Base-by-base conservation (phyloP, 2,113 vertebrate genomes). In the Microtus pennsylvanicus region DNA sequence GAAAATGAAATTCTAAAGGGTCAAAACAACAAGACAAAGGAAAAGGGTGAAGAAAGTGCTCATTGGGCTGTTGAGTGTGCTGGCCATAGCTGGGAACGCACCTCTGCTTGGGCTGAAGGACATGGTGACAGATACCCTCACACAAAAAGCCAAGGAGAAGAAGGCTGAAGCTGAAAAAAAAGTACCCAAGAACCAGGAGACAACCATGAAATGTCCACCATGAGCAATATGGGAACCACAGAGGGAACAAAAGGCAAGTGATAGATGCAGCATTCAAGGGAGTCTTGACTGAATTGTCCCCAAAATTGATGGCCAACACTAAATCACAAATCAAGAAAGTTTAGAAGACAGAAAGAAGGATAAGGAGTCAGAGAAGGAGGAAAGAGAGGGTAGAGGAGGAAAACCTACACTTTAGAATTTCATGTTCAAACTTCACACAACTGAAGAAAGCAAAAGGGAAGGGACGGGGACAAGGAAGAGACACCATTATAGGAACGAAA, bases 351-450 rank as follows among this genome's bases (percentile, higher is more conserved):
- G 19, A 21, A 67, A 70, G n/a, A 21, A 89, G 24, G 42, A 70
- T 8, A 45, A 76, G 38, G 28, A 35, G 10, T 30, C 7, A 35
- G 28, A 67, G 63, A 28, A 21, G 38, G 16, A 9, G 4, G 78
- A n/a, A 11, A 21, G 28, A 63, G 21, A 35, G 17, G 26, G 19
- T 17, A 8, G n/a, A 61, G 19, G 22, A 67, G 42, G 45, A 72
- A 45, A 85, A 28, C 17, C 50, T 75, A 45, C 1, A 33, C 55
- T 22, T 58, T 7, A 3, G 72, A 24, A 89, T 26, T 26, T 26
- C 91, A 45, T 45, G 50, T 77, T 80, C 35, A 91, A 91, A 91
- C 38, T 70, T 76, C 11, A 52, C 14, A 94, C 86, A 89, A 86
- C 81, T 72, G 69, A 83, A 93, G 19, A 35, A 69, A 80, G 87